These are phyloP conservation scores for Castor canadensis DNA, from an alignment of 2,113 vertebrate genomes.

Conservation along the genomic window DNA sequence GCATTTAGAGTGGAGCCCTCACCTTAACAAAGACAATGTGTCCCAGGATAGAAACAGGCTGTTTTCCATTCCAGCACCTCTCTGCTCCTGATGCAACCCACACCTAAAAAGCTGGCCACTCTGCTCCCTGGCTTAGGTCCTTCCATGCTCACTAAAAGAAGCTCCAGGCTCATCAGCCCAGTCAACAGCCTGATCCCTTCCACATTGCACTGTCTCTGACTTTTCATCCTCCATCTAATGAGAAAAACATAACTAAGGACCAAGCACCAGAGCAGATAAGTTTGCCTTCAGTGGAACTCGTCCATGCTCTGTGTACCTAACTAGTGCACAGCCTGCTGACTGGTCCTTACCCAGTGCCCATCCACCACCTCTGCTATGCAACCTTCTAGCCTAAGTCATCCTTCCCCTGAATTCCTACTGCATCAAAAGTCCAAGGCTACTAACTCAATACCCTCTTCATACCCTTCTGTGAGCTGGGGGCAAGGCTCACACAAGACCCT, in stretches of 20 bases:
- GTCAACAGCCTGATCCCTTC: background rate
- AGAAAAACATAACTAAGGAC: background rate
- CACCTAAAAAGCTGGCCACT: background rate
- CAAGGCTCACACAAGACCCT: too few species aligned
- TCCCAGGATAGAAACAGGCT: too few species aligned
- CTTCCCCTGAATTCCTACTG: background rate
- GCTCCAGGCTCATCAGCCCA: background rate
- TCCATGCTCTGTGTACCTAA: too few species aligned
- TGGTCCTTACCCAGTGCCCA: too few species aligned
- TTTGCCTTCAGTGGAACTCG: background rate
- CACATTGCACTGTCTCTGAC: background rate
- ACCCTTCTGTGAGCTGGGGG: too few species aligned
- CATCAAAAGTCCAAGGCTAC: background rate
- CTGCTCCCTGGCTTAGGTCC: background rate
- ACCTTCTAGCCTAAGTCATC: too few species aligned
- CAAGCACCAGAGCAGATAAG: background rate
- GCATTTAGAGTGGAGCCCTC: background rate
- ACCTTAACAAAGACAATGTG: background rate
- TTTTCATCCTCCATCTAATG: background rate
- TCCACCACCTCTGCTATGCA: too few species aligned
- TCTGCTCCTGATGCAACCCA: background rate
- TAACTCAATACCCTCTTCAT: background rate
- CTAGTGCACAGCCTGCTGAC: too few species aligned
- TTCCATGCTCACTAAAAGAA: too few species aligned
- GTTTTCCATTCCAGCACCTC: background rate